Percentiles rank a stretch among this genome's conserved stretches.
Evolutionary conservation across 2,888 invertebrate species (phyloP).

Genomic region (Chymomyza procnemis): DNA sequence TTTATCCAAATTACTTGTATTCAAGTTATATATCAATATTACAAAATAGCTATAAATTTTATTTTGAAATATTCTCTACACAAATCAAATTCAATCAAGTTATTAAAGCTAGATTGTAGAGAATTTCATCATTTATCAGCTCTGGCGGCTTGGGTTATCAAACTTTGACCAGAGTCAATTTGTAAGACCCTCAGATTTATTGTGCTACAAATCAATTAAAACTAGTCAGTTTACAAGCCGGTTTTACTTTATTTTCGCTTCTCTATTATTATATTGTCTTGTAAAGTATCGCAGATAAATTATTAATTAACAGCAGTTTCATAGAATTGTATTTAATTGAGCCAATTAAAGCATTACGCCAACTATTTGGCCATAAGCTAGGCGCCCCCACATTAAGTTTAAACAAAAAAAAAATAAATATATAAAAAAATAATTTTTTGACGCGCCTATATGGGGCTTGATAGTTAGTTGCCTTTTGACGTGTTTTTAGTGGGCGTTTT

Average conservation of each 20-base stretch:
- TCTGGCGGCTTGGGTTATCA: constrained; percentile 46
- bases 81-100: not conserved
- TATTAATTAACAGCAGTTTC: constrained; percentile 22
- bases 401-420: not conserved
- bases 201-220: constrained; percentile 2
- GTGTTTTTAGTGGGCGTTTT: not conserved
- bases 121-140: constrained; percentile 30
- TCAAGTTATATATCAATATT: not conserved
- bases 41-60: not conserved
- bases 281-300: constrained; percentile 9
- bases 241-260: not conserved
- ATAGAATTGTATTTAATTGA: constrained; percentile 34
- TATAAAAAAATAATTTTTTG: not conserved
- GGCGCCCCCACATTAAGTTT: constrained; percentile 38
- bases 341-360: constrained; percentile 47
- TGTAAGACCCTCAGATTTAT: constrained; percentile 39
- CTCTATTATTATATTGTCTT: not conserved
- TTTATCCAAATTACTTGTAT: not conserved
- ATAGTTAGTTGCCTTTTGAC: not conserved
- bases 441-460: not conserved
- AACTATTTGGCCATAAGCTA: constrained; percentile 41
- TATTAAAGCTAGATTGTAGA: constrained; percentile 23
- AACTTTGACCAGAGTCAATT: constrained; percentile 50
- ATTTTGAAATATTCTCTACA: not conserved
- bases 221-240: constrained; percentile 27